phyloP scores from a whole-genome alignment of 1,140 invertebrate genomes.

The Brachionus rubens region DNA sequence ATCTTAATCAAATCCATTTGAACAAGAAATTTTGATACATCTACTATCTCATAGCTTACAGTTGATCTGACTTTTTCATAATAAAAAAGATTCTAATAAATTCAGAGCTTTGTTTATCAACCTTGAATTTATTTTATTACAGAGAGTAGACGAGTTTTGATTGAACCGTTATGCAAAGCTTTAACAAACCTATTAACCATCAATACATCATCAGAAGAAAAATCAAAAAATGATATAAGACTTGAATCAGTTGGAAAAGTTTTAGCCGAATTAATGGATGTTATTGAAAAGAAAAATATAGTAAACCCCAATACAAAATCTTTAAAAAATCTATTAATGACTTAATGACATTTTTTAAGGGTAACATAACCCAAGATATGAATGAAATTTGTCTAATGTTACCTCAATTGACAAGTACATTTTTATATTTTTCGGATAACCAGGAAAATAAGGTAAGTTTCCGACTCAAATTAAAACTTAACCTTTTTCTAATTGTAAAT shows the following conservation, averaged over 20 bases:
- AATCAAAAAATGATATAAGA: background rate
- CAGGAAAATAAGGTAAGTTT: background rate
- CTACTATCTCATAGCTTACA: too few relatives aligned
- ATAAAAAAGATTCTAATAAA: too few relatives aligned
- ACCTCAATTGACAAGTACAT: background rate
- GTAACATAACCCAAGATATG: background rate
- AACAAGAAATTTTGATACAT: too few relatives aligned
- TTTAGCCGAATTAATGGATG: conserved; percentile 25
- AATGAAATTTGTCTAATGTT: background rate
- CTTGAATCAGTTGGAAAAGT: conserved; percentile 12
- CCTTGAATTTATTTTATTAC: background rate
- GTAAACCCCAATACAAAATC: background rate
- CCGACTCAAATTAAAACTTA: background rate
- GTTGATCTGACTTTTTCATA: too few relatives aligned
- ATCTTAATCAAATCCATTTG: too few relatives aligned
- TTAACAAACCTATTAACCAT: background rate
- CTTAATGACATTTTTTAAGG: background rate
- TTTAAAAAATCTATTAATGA: too few relatives aligned
- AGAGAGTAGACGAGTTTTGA: conserved; percentile 13
- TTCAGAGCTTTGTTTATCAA: too few relatives aligned
- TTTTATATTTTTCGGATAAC: background rate
- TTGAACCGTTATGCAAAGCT: background rate
- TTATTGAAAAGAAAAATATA: conserved; percentile 18
- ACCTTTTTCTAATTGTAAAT: background rate
- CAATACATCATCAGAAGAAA: background rate